Conservation (phyloP, 2,797 vertebrate genomes). For the Alectoris magna region DNA sequence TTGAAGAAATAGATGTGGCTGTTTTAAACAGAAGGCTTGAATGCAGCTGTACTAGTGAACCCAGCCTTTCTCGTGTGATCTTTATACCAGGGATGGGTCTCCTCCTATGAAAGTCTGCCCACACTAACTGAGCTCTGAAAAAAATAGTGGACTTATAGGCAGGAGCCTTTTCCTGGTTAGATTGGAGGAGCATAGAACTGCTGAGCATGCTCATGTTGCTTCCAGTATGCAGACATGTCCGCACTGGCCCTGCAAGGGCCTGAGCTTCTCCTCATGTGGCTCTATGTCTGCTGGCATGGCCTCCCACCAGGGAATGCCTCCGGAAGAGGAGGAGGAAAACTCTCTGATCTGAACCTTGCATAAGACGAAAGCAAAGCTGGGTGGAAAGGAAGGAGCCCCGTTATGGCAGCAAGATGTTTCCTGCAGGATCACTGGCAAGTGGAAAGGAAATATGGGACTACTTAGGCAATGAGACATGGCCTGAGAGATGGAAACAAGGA, state of each 20-base stretch:
- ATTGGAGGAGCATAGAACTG: accelerated
- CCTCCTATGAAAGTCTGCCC: background rate
- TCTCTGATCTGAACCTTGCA: background rate
- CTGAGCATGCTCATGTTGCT: accelerated
- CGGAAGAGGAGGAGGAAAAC: background rate
- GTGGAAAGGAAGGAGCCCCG: background rate
- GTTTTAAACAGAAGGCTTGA: background rate
- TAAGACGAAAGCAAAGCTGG: background rate
- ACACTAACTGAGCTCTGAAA: background rate
- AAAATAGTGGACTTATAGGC: background rate
- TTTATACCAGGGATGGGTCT: background rate
- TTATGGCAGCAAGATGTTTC: slow-evolving; percentile 55
- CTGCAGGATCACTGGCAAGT: slow-evolving; percentile 19
- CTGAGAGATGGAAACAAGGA: slow-evolving; percentile 28
- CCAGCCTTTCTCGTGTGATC: background rate
- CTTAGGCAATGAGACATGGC: slow-evolving; percentile 1
- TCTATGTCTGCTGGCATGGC: background rate
- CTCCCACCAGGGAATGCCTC: accelerated
- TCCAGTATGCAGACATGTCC: accelerated
- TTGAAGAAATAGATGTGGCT: background rate
- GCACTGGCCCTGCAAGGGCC: accelerated
- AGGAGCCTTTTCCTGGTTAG: background rate
- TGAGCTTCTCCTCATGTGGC: background rate
- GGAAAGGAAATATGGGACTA: slow-evolving; percentile 52
- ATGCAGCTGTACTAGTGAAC: accelerated